phyloP scores from a whole-genome alignment of 2,113 vertebrate genomes.

The Litocranius walleri region DNA sequence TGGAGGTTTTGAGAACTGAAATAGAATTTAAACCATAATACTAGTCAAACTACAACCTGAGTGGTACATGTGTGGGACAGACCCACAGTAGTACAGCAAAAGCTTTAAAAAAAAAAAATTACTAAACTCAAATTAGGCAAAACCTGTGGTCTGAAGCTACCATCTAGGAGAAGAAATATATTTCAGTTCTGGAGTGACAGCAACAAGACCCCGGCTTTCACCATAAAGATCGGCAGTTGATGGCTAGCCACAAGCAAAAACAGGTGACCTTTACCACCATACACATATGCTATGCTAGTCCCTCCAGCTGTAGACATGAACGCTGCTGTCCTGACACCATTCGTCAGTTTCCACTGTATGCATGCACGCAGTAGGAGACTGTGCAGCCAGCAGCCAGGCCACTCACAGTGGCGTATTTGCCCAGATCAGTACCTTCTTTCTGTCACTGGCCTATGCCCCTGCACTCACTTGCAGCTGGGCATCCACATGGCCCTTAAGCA shows the following conservation, averaged over 20 bases:
- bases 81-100: not conserved
- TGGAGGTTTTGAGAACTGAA: not conserved
- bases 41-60: not conserved
- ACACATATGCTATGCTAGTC: not conserved
- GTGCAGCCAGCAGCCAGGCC: not conserved
- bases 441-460: not conserved
- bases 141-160: not conserved
- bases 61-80: not conserved
- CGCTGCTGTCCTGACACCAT: not conserved
- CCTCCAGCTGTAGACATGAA: not conserved
- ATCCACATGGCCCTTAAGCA: not conserved
- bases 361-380: not conserved
- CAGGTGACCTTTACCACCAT: not conserved
- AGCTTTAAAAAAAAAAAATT: not conserved
- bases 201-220: not conserved
- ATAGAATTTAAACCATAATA: not conserved
- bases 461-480: not conserved
- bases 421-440: not conserved
- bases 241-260: not conserved
- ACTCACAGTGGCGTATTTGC: not conserved
- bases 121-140: not conserved
- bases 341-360: not conserved
- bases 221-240: not conserved
- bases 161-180: not conserved
- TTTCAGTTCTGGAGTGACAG: not conserved